Conservation (phyloP, 2,797 vertebrate species). For the Chloroceryle amazona region DNA sequence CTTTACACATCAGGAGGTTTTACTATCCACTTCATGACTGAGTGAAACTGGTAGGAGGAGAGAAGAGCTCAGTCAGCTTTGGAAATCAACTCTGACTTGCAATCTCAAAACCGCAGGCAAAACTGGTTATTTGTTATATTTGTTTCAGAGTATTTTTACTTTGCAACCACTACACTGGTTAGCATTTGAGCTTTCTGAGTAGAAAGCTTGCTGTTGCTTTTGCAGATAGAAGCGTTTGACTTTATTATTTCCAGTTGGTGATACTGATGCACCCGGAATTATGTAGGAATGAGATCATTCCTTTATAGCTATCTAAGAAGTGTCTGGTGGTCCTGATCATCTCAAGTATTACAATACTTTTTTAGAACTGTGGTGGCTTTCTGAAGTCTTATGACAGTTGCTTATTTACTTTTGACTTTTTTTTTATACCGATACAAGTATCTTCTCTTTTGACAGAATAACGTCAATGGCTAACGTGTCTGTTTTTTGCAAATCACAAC, state of each 20-base stretch:
- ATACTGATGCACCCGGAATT: not conserved
- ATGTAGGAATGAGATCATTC: not conserved
- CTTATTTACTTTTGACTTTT: not conserved
- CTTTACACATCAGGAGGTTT: constrained; percentile 5
- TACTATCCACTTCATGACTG: not conserved
- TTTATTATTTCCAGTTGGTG: not conserved
- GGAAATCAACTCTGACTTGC: not conserved
- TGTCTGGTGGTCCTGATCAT: not conserved
- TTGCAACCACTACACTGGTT: not conserved
- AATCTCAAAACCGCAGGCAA: not conserved
- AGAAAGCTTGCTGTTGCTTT: not conserved
- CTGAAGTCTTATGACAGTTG: not conserved
- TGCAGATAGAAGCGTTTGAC: not conserved
- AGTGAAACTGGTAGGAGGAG: not conserved
- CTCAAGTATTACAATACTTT: not conserved
- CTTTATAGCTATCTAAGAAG: not conserved
- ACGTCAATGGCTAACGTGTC: not conserved
- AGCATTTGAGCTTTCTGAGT: not conserved
- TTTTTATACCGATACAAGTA: not conserved
- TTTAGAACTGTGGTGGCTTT: not conserved
- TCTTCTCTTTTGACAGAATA: not conserved
- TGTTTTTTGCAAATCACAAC: not conserved
- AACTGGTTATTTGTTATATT: not conserved
- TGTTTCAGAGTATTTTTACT: not conserved
- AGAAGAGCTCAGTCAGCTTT: not conserved